Percentiles rank a stretch among this genome's conserved stretches.
Conservation (phyloP, 2,888 invertebrate genomes). For the Mesorhabditis spiculigera region DNA sequence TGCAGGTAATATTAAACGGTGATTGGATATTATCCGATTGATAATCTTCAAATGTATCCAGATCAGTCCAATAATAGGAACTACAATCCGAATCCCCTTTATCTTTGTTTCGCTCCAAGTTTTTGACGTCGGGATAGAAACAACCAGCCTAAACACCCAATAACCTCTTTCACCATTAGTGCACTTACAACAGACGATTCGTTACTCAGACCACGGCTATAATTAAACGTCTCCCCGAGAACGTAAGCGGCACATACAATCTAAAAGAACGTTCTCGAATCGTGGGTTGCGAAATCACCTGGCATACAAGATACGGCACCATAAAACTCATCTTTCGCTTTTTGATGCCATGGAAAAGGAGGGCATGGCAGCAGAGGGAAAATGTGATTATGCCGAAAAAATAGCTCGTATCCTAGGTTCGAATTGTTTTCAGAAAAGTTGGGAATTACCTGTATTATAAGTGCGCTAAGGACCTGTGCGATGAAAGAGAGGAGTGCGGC, state of each 20-base stretch:
- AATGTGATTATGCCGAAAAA: constrained; percentile 4
- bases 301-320: neutral
- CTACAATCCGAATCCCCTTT: neutral
- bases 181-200: neutral
- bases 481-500: constrained; percentile 5
- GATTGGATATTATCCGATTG: neutral
- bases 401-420: constrained; percentile 1
- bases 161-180: constrained; percentile 1
- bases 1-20: neutral
- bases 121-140: neutral
- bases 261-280: neutral
- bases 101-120: neutral
- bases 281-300: neutral
- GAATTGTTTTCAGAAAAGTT: neutral
- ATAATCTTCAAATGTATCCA: neutral
- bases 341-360: neutral
- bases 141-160: neutral
- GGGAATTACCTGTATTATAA: neutral
- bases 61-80: neutral
- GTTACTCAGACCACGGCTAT: constrained; percentile 2
- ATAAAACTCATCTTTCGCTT: constrained; percentile 5
- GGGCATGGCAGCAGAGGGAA: constrained; percentile 3
- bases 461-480: constrained; percentile 5
- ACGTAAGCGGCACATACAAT: constrained; percentile 2
- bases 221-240: neutral